These are phyloP conservation scores for Sciurus vulgaris DNA, from an alignment of 2,797 vertebrate species.

Conservation along the genomic window DNA sequence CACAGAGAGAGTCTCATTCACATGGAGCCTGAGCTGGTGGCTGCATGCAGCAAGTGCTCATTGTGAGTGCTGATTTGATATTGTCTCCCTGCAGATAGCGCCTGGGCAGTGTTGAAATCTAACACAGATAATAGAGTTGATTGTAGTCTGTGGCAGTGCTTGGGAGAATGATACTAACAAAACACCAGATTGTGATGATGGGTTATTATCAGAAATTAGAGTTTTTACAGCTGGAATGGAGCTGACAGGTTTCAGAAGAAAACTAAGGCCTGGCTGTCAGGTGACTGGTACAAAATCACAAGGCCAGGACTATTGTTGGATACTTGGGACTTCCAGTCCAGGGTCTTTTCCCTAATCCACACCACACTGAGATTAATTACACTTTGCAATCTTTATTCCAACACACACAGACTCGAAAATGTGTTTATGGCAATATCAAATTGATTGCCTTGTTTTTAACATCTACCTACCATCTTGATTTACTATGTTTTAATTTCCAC, in stretches of 20 bases:
- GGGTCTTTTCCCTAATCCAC: neutral
- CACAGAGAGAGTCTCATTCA: neutral
- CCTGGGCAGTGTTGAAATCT: slow-evolving; percentile 38
- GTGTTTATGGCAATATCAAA: neutral
- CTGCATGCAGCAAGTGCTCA: neutral
- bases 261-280: neutral
- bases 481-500: neutral
- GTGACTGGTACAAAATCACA: neutral
- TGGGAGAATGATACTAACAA: slow-evolving; percentile 16
- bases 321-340: neutral
- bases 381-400: neutral
- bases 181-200: neutral
- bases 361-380: neutral
- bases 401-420: neutral
- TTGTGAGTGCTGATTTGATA: slow-evolving; percentile 37
- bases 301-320: neutral
- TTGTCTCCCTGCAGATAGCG: slow-evolving; percentile 39
- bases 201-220: slow-evolving; percentile 24
- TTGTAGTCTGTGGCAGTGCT: slow-evolving; percentile 3
- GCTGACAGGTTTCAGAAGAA: slow-evolving; percentile 45
- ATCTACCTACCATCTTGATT: neutral
- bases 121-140: slow-evolving; percentile 7
- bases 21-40: neutral
- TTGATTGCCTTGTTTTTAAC: neutral
- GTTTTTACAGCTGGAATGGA: neutral